Evolutionary conservation across 2,797 vertebrate species (phyloP).

Genomic region (Erethizon dorsatum): DNA sequence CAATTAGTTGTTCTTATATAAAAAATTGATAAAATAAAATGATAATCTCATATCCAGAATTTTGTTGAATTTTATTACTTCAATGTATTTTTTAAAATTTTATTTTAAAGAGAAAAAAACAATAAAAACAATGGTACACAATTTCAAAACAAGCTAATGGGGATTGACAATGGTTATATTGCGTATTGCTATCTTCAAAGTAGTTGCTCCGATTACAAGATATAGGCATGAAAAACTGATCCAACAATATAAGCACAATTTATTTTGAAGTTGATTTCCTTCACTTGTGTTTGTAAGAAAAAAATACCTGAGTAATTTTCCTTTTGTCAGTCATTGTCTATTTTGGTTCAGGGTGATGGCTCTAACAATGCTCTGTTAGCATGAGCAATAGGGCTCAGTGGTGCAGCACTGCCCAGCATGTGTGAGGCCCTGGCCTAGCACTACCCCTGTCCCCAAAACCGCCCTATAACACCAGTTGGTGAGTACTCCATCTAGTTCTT

Average conservation of each 20-base stretch:
- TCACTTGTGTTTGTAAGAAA: not conserved
- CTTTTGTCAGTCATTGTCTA: not conserved
- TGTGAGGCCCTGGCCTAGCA: not conserved
- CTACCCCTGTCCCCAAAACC: not conserved
- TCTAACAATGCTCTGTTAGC: not conserved
- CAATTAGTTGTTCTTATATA: not conserved
- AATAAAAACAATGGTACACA: too few relatives aligned
- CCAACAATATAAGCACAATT: too few relatives aligned
- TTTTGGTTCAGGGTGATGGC: not conserved
- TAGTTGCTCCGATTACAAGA: too few relatives aligned
- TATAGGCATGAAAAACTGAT: too few relatives aligned
- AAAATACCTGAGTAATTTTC: not conserved
- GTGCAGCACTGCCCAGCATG: too few relatives aligned
- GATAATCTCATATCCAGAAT: not conserved
- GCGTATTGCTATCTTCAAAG: too few relatives aligned
- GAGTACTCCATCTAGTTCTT: not conserved
- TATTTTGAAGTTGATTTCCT: constrained; percentile 27
- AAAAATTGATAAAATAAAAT: not conserved
- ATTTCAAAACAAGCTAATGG: too few relatives aligned
- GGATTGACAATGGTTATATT: too few relatives aligned
- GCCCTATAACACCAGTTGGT: not conserved
- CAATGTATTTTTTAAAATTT: not conserved
- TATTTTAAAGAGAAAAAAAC: too few relatives aligned
- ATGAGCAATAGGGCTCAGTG: too few relatives aligned
- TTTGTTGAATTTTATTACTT: not conserved